Evolutionary conservation across 2,797 vertebrate species (phyloP), one percentile per base, ranked within the genome.

Genomic region (Pseudomugil gertrudae): DNA sequence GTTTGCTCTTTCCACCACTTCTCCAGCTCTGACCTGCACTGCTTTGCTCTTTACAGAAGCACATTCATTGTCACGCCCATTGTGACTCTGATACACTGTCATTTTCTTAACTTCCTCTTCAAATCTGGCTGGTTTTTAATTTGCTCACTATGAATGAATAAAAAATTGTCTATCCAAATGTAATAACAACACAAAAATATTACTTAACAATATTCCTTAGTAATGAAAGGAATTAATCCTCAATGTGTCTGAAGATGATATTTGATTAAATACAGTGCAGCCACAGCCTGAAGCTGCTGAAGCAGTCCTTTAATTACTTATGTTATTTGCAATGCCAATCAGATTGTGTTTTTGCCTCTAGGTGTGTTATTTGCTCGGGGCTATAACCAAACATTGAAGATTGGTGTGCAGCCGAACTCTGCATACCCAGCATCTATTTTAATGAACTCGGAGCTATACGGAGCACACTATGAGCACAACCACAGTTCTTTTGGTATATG

Each of bases 141-240:
- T 51, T 4, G 27, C 17, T 51, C 36, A 10, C 32, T 72, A 0
- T 0, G 52, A 43, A 70, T 66, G 60, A 85, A 84, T 36, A 57
- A 55, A 73, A 24, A 66, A 19, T 51, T 13, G 5, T 26, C 47
- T 36, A 43, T 79, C 53, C 77, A 69, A 84, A 81, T 35, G 17
- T 60, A 67, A 48, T 30, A 55, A 70, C 54, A 55, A 27, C 0
- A 15, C 29, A 15, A 45, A 73, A 65, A 68, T 52, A 66, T 50
- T 29, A 72, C 76, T 76, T 29, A 71, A 54, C 74, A 72, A 33
- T 57, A 67, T 50, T 76, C 15, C 57, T 54, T 26, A 1, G 48
- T 63, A 70, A 45, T 57, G 64, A 58, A 81, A 78, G 5, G 76
- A 80, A 83, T 74, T 17, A 79, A 84, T 84, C 36, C 58, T 76